phyloP scores from a whole-genome alignment of 2,797 vertebrate species.

The Enteromius paludinosus region DNA sequence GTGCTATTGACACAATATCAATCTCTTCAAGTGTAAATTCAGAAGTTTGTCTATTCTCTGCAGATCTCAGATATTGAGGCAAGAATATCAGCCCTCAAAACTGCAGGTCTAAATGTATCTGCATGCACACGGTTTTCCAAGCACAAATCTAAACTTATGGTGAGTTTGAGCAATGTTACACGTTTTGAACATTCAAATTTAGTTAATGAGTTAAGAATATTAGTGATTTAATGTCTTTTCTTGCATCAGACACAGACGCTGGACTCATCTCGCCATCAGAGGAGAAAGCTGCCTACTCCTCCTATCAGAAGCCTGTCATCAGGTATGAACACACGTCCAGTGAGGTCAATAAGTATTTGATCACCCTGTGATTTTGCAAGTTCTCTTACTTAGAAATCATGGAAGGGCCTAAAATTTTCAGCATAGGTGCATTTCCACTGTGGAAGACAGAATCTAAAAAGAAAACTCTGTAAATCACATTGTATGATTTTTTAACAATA shows the following conservation, averaged over 20 bases:
- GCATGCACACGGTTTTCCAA: slow-evolving; percentile 87
- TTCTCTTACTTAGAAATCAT: too few relatives aligned
- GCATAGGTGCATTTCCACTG: too few relatives aligned
- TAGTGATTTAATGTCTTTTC: slow-evolving; percentile 42
- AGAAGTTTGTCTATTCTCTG: slow-evolving; percentile 50
- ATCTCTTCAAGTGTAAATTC: background rate
- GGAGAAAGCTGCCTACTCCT: slow-evolving; percentile 94
- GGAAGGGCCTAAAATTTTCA: too few relatives aligned
- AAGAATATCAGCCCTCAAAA: slow-evolving; percentile 94
- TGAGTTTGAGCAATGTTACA: slow-evolving; percentile 59
- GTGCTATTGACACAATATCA: background rate
- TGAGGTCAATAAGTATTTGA: too few relatives aligned
- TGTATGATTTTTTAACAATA: too few relatives aligned
- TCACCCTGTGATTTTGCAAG: too few relatives aligned
- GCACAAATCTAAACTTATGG: slow-evolving; percentile 87
- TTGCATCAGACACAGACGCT: slow-evolving; percentile 89
- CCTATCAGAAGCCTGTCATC: slow-evolving; percentile 84
- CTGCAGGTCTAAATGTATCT: slow-evolving; percentile 92
- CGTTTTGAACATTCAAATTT: background rate
- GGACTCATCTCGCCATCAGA: slow-evolving; percentile 93
- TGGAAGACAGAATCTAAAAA: too few relatives aligned
- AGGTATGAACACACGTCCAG: background rate
- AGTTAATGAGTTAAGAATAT: background rate
- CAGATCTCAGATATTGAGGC: slow-evolving; percentile 98
- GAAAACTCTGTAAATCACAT: too few relatives aligned